A percentile compares a stretch with the other conserved stretches of the same genome.
Evolutionary conservation across 2,113 vertebrate genomes (phyloP).

Genomic region (Rhynchomys soricoides): DNA sequence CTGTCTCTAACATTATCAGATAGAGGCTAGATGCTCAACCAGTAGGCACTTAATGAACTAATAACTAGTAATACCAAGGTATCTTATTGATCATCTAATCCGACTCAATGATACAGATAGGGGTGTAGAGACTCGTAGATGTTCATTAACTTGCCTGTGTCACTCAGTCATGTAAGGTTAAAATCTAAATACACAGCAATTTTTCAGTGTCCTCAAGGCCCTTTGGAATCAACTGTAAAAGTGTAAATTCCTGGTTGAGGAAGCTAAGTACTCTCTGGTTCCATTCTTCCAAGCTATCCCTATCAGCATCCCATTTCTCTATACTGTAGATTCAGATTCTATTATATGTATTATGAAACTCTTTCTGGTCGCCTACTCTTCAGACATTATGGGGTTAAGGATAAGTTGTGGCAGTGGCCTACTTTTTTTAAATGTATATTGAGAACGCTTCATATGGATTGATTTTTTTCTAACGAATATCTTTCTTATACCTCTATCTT

Average conservation of each 20-base stretch:
- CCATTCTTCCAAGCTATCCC: not conserved
- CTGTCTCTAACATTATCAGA: not conserved
- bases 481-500: not conserved
- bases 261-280: not conserved
- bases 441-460: not conserved
- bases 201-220: not conserved
- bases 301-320: not conserved
- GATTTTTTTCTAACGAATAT: constrained; percentile 34
- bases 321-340: not conserved
- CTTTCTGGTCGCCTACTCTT: not conserved
- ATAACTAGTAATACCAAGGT: not conserved
- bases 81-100: not conserved
- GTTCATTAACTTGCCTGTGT: not conserved
- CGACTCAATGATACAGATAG: not conserved
- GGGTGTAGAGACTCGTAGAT: not conserved
- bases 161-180: not conserved
- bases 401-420: not conserved
- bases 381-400: not conserved
- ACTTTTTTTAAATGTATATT: constrained; percentile 23
- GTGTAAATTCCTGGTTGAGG: not conserved
- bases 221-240: not conserved
- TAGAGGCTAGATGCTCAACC: not conserved
- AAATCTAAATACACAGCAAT: not conserved
- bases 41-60: not conserved
- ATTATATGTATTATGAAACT: not conserved